Evolutionary conservation across 2,113 vertebrate genomes (phyloP).

Genomic region (Melospiza georgiana): DNA sequence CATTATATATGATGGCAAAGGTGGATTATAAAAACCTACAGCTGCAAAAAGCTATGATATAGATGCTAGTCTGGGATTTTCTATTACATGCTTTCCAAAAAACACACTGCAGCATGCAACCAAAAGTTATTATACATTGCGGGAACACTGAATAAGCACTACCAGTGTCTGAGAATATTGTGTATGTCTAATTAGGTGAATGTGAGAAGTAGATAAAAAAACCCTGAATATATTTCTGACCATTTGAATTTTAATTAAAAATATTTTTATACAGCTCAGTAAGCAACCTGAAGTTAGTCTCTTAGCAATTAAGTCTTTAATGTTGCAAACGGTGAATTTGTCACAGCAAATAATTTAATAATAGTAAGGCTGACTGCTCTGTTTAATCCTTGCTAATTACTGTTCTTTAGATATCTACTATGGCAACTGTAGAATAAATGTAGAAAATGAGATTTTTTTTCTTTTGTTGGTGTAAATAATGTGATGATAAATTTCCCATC

Average conservation of each 20-base stretch:
- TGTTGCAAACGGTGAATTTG: background rate
- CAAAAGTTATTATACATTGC: background rate
- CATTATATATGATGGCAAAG: background rate
- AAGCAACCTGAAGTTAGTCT: background rate
- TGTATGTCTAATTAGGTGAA: background rate
- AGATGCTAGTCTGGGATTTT: background rate
- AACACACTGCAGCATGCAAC: background rate
- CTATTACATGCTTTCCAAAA: background rate
- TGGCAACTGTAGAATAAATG: background rate
- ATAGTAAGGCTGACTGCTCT: background rate
- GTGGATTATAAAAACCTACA: background rate
- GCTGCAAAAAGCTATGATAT: background rate
- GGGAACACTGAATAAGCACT: background rate
- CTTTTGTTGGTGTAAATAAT: background rate
- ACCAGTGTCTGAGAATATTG: background rate
- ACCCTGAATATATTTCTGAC: background rate
- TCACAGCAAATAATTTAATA: background rate
- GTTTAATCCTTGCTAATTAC: background rate
- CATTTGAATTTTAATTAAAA: slow-evolving; percentile 7
- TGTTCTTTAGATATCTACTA: background rate
- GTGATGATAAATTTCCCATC: background rate
- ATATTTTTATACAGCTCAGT: background rate
- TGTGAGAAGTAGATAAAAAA: background rate
- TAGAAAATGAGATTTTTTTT: background rate
- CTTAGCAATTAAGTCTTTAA: background rate